Evolutionary conservation across 2,888 invertebrate species (phyloP), one percentile per base, ranked within the genome.

Genomic region (Cataglyphis altisquamis): DNA sequence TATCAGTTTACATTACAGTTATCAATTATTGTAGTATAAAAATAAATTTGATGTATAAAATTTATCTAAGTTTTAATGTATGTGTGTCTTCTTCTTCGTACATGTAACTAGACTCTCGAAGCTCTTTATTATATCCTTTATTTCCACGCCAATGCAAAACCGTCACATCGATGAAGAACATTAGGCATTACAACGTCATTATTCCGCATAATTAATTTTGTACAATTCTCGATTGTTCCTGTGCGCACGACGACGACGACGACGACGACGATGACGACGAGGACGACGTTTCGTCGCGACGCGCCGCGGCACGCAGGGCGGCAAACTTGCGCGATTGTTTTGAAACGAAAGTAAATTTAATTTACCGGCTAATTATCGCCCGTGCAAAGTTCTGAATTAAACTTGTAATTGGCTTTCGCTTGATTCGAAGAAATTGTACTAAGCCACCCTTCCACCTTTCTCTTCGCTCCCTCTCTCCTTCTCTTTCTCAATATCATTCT

Each of bases 391-490:
- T 94, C 92, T 90, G 92, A 94, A 93, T 93, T 93, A 93, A 94
- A 94, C 94, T 94, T 93, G 92, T 94, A 94, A 93, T 93, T 93
- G 92, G 93, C 93, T 93, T 93, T 92, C 91, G 91, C 92, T 91
- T 90, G 92, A 93, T 93, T 93, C 92, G 91, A 93, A 92, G 92
- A 93, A 93, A 93, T 92, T 92, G 91, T 90, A 87, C 90, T 91
- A 91, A 92, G 90, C 90, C 82, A 85, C 88, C 88, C 84, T 89
- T 73, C 87, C 87, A 72, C 72, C 82, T 74, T 62, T 87, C 36
- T 60, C 78, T 77, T 57, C 36, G 39, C 63, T 55, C 83, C 45
- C 78, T 48, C 62, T 48, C 39, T 66, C 39, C 55, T 18, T 63
- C 62, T n/a, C 74, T 73, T 60, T 60, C 60, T 64, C 66, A 48